A percentile compares a stretch with the other conserved stretches of the same genome.
These are phyloP conservation scores for Habrosyne pyritoides DNA, from an alignment of 2,888 invertebrate species.

Conservation along the genomic window DNA sequence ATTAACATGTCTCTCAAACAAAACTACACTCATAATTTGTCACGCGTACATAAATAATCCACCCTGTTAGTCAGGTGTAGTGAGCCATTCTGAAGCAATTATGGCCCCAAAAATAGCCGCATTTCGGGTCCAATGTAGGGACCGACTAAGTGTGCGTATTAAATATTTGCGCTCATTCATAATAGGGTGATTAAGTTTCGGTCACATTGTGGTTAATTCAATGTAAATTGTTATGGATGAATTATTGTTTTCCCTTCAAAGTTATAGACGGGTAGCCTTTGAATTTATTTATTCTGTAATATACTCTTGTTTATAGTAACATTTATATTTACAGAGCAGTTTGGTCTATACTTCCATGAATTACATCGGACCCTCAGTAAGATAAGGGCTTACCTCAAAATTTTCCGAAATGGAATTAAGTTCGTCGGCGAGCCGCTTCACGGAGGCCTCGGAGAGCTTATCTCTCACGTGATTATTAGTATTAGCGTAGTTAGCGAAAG, in stretches of 20 bases:
- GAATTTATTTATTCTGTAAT: background rate
- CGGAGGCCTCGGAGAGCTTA: no score
- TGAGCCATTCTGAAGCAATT: constrained; percentile 45
- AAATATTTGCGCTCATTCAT: constrained; percentile 2
- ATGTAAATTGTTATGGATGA: constrained; percentile 2
- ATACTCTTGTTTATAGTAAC: background rate
- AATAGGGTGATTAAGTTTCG: background rate
- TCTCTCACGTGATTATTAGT: no score
- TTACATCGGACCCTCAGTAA: no score
- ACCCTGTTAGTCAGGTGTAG: constrained; percentile 55
- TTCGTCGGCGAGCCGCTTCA: no score
- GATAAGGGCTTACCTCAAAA: no score
- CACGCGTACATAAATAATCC: constrained; percentile 49
- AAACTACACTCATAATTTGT: background rate
- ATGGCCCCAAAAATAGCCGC: constrained; percentile 38
- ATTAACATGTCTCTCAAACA: no score
- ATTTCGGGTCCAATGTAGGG: constrained; percentile 14
- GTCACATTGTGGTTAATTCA: background rate
- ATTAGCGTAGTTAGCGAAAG: no score
- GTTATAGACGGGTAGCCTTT: background rate
- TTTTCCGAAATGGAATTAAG: no score
- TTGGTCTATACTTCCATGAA: no score
- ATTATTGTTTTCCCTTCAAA: constrained; percentile 3
- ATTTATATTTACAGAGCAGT: no score
- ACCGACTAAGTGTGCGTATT: background rate